Evolutionary conservation across 2,113 vertebrate genomes (phyloP), one percentile per base, ranked within the genome.

Genomic region (Poeciliopsis prolifica): DNA sequence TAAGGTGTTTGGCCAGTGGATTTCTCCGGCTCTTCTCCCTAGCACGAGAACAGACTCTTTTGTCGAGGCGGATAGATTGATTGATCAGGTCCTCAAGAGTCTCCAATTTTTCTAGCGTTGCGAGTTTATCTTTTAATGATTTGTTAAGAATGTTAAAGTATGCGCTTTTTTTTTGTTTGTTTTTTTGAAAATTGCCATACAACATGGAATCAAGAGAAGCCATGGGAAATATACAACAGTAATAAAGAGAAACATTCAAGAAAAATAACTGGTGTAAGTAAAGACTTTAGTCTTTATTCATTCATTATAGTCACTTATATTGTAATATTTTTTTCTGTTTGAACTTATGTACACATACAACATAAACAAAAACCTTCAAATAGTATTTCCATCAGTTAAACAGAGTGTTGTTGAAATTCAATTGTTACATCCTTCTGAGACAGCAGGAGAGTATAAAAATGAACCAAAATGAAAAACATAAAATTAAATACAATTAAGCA

Each of bases 251-350:
- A 84, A 79, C 83, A 91, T 70, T 72, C 82, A 60, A 86, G 88
- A 85, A 91, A 29, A 92, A 92, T 89, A 79, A 89, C 86, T 72
- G 71, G 87, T 66, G 80, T 87, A 75, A 92, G 85, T 89, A 78
- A 81, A 89, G 70, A 65, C 84, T 12, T 37, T 12, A 87, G 77
- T 82, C 73, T 87, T 83, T 69, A 79, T 77, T 83, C 85, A 90
- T 75, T 78, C 80, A 78, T 37, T 72, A 77, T 71, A 73, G 72
- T 73, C 13, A 17, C 31, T 26, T 31, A 6, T 29, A 69, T 72
- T 70, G 62, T 63, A 74, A 74, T 42, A 28, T 15, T 42, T 15
- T 65, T 33, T 35, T 37, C 22, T 24, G 22, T 37, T 24, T 5
- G 3, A 12, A 40, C 61, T 3, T 17, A 62, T 8, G 28, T 1